Evolutionary conservation across 2,797 vertebrate species (phyloP).

Genomic region (Vultur gryphus): DNA sequence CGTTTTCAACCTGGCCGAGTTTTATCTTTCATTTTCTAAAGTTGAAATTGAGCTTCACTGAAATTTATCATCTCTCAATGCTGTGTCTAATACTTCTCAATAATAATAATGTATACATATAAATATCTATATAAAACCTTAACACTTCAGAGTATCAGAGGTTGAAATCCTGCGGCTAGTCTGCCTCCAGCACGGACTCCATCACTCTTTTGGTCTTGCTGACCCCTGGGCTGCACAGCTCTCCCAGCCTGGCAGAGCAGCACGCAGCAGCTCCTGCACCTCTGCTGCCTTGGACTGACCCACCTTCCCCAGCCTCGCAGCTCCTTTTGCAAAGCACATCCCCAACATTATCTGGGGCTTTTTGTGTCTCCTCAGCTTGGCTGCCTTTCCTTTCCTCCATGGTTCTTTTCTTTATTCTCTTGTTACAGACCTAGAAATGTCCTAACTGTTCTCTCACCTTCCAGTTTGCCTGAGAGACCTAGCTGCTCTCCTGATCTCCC

Average conservation of each 20-base stretch:
- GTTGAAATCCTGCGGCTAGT: not conserved
- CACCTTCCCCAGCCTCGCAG: not conserved
- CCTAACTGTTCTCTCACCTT: not conserved
- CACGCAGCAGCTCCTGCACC: fast-evolving
- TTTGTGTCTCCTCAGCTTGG: not conserved
- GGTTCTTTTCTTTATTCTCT: not conserved
- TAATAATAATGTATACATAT: not conserved
- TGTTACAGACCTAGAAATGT: not conserved
- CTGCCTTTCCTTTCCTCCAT: not conserved
- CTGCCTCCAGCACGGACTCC: not conserved
- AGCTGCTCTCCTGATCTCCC: not conserved
- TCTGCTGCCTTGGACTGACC: not conserved
- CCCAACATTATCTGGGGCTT: not conserved
- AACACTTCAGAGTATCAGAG: not conserved
- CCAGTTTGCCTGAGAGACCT: not conserved
- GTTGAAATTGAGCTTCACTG: not conserved
- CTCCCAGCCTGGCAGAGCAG: not conserved
- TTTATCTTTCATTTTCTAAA: not conserved
- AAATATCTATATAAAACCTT: not conserved
- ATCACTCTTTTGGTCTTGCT: not conserved
- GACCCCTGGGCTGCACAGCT: not conserved
- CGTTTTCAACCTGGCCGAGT: not conserved
- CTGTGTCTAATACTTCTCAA: not conserved
- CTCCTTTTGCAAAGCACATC: not conserved
- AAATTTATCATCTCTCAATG: not conserved